Base-by-base conservation (phyloP, 1,140 invertebrate species). In the Scylla paramamosain region DNA sequence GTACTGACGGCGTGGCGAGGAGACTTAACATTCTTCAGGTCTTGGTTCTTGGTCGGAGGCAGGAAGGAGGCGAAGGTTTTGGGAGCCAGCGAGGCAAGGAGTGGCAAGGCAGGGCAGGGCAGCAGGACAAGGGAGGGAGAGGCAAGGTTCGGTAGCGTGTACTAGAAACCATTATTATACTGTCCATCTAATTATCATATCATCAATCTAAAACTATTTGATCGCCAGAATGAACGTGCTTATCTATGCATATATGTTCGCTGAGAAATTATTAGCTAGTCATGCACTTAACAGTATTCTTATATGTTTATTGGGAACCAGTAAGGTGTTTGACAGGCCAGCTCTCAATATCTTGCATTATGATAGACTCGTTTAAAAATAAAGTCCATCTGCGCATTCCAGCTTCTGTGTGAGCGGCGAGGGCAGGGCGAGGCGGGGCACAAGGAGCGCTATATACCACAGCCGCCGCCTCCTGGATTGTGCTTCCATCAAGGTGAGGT, bases 121-220 rank as follows among this genome's bases (percentile, higher is more conserved):
- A 14, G 46, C 46, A 59, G 52, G 52, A 59, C 16, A 59, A 59
- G 52, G 52, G 10, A 59, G 52, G 10, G 10, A 12, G 0, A 14
- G 52, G 10, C 12, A 8, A n/a, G 8, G 67, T 7, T n/a, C 12
- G 25, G 67, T 77, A 20, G 25, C 67, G 0, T 7, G 67, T 77
- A n/a, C 67, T 77, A n/a, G 67, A n/a, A n/a, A 7, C 67, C 25
- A 25, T 77, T 77, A 77, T 77, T 77, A 77, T n/a, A 77, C 67
- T n/a, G 67, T 77, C 52, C 10, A 8, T 77, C 67, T 77, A 20
- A 77, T 77, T 77, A 77, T 77, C 67, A 77, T 77, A 77, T 77
- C 67, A 77, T 77, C 67, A 77, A 77, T 77, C 20, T 77, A n/a
- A 77, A 77, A 77, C 67, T 77, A 77, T 77, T 77, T 77, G 67